Base-by-base conservation (phyloP, 2,888 invertebrate genomes). In the Tipula unca region DNA sequence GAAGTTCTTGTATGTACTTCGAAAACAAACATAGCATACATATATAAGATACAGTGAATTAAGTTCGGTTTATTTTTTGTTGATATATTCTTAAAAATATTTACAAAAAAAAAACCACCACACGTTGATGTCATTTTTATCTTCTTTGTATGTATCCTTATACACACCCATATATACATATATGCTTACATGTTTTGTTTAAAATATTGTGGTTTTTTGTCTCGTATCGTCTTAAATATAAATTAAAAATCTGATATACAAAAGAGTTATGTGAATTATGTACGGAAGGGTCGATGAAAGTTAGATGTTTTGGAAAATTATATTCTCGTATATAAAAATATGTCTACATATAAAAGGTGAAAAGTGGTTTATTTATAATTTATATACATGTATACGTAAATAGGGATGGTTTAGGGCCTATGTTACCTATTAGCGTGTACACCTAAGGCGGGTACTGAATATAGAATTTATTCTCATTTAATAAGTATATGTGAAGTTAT, bases 61-160 rank as follows among this genome's bases (percentile, higher is more conserved):
- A 48, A 69, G 69, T 25, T 69, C 25, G 69, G 69, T 69, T 69
- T 69, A 20, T 69, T 69, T 69, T 69, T 69, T 69, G 69, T 69
- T 69, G 69, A 25, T 69, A n/a, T n/a, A n/a, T 69, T 69, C 69
- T 69, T 69, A 69, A 69, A 69, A 25, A 69, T 69, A 69, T 48
- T 48, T 48, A 48, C 48, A 48, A 48, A 0, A 48, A 48, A 48
- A 48, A 48, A 48, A 48, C 48, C 25, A 69, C 69, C 69, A 25
- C 69, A 69, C 69, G 69, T 69, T 69, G 69, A 69, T 69, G 69
- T 69, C 69, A 69, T 69, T 69, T 69, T 69, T 69, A 69, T 69
- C 69, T 69, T 48, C 39, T 48, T 48, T 17, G n/a, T n/a, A n/a
- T n/a, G n/a, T n/a, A n/a, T n/a, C n/a, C n/a, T n/a, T n/a, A n/a